Percentiles rank a stretch among this genome's conserved stretches.
Evolutionary conservation across 2,797 vertebrate species (phyloP).

Genomic region (Myripristis jacobus): DNA sequence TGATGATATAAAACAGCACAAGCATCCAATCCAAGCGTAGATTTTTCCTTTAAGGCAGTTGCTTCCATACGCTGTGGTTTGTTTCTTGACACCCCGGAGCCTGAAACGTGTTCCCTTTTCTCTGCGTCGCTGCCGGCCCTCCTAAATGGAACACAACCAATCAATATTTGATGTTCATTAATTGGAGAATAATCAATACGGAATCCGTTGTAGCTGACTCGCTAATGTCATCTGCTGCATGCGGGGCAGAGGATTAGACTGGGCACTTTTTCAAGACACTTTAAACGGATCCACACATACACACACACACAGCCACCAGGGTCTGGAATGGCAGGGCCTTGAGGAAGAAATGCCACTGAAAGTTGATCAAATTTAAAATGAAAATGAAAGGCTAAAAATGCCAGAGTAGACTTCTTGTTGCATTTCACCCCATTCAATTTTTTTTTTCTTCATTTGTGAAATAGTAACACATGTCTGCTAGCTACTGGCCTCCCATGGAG

Average conservation of each 20-base stretch:
- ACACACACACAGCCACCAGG: background rate
- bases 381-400: no score
- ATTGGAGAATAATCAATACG: conserved; percentile 59
- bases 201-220: conserved; percentile 29
- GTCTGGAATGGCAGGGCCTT: no score
- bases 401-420: no score
- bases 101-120: conserved; percentile 32
- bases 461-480: no score
- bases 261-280: background rate
- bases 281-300: conserved; percentile 4
- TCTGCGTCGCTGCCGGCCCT: conserved; percentile 25
- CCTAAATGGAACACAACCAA: conserved; percentile 55
- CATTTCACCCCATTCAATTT: no score
- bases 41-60: conserved; percentile 22
- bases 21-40: background rate
- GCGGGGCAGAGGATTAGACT: conserved; percentile 15
- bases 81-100: conserved; percentile 15
- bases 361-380: no score
- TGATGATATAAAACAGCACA: background rate
- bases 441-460: no score
- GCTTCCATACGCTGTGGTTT: conserved; percentile 40
- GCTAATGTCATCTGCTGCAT: conserved; percentile 22
- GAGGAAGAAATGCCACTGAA: no score
- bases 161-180: conserved; percentile 73
- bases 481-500: no score